Conservation (phyloP, 2,797 vertebrate species). For the Linurgus olivaceus region DNA sequence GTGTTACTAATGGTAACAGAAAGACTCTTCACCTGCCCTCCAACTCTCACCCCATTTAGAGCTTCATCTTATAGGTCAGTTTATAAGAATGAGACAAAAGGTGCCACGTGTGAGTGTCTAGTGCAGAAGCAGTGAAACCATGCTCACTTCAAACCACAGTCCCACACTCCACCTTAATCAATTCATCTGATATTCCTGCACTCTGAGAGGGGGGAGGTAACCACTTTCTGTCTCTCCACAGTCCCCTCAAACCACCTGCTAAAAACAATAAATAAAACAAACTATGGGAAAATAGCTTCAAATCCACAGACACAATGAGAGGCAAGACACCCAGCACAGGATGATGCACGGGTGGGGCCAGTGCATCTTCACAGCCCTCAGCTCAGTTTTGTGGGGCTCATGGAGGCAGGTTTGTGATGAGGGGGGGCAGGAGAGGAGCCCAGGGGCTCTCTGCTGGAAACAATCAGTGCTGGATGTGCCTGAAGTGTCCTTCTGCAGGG, state of each 20-base stretch:
- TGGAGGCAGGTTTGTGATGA: not conserved
- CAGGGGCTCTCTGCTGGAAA: not conserved
- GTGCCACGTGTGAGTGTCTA: not conserved
- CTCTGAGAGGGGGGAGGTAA: not conserved
- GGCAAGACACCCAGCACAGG: not conserved
- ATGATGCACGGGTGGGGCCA: accelerated
- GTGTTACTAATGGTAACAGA: slow-evolving; percentile 56
- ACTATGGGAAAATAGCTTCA: not conserved
- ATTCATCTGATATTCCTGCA: not conserved
- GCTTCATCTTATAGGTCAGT: not conserved
- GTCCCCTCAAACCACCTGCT: not conserved
- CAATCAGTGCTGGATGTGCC: not conserved
- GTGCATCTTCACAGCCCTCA: not conserved
- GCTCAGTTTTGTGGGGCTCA: not conserved
- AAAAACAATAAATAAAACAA: not conserved
- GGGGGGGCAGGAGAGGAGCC: not conserved
- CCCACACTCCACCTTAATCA: not conserved
- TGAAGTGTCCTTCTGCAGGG: not conserved
- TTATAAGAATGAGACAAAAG: slow-evolving; percentile 37
- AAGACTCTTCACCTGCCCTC: slow-evolving; percentile 43
- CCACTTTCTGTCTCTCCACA: not conserved
- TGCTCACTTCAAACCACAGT: not conserved
- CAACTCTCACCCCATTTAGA: slow-evolving; percentile 32
- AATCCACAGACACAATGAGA: not conserved
- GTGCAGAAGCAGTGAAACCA: not conserved